These are phyloP conservation scores for Amblyornis subalaris DNA, from an alignment of 2,113 vertebrate species.

Conservation along the genomic window DNA sequence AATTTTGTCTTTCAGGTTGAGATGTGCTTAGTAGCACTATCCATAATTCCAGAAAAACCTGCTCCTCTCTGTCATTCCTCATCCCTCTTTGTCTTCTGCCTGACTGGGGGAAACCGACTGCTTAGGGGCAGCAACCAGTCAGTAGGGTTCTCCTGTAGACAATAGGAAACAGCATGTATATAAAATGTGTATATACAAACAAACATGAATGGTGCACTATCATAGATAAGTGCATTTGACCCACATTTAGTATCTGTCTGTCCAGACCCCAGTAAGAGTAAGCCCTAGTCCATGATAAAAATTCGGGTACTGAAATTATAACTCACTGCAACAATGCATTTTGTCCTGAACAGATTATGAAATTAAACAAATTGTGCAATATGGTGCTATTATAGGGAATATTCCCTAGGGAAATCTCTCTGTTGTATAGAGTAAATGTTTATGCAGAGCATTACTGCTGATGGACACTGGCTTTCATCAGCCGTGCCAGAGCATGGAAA, in stretches of 20 bases:
- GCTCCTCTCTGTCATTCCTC: not conserved
- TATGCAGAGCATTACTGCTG: not conserved
- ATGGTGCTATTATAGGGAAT: not conserved
- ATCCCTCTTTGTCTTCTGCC: not conserved
- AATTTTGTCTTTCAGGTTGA: not conserved
- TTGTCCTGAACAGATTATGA: not conserved
- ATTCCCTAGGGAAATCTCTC: not conserved
- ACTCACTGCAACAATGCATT: not conserved
- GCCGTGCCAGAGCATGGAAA: not conserved
- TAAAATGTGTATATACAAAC: not conserved
- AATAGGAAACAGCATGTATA: not conserved
- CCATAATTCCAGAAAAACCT: not conserved
- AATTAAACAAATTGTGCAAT: not conserved
- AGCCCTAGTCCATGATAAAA: not conserved
- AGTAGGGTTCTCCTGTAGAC: not conserved
- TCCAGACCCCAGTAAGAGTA: not conserved
- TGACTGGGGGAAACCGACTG: not conserved
- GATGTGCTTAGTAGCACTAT: not conserved
- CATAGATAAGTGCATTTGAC: not conserved
- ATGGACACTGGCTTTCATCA: not conserved
- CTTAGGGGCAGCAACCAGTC: not conserved
- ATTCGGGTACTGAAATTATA: not conserved
- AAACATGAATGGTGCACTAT: not conserved
- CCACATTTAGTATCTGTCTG: not conserved
- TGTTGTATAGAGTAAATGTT: not conserved